Evolutionary conservation across 2,797 vertebrate genomes (phyloP), one percentile per base, ranked within the genome.

Genomic region (Diplodus puntazzo): DNA sequence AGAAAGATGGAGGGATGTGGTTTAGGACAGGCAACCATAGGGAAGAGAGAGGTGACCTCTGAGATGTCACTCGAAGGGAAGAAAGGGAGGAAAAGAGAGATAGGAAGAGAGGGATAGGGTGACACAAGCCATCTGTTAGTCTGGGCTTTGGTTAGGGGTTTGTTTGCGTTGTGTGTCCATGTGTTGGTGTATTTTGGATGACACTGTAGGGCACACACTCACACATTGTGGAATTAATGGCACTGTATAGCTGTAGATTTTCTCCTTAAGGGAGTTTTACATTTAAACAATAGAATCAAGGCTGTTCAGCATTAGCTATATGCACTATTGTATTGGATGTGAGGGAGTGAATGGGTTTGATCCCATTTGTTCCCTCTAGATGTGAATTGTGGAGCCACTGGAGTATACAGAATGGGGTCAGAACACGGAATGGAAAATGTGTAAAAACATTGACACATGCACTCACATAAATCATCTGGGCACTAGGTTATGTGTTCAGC

Each of bases 121-220:
- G 92, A 91, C 92, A 87, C 72, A 16, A 80, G 81, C 91, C 89
- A 91, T 92, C 92, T 93, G 93, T 93, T 92, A 84, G 86, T 90
- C 87, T 90, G 86, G 85, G 89, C 86, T 87, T 64, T 63, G 68
- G 62, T 79, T 85, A 45, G 13, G 63, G 75, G 80, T 92, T 88
- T 93, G 88, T 90, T 88, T 88, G 78, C 76, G 66, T 86, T 82
- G 79, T 80, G 83, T 68, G 68, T 85, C 68, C 65, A 63, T 84
- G 84, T 87, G 83, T 83, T 77, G 23, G 80, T 82, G 72, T 85
- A 43, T 86, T 88, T 88, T 88, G 88, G 84, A 83, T 84, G 68
- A 84, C 53, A 39, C 82, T 75, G 66, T 70, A 76, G 67, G 68
- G 30, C 68, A 59, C 42, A 72, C 64, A 46, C 62, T 48, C 54